Evolutionary conservation across 1,140 invertebrate species (phyloP).

Genomic region (Meloidogyne floridensis): DNA sequence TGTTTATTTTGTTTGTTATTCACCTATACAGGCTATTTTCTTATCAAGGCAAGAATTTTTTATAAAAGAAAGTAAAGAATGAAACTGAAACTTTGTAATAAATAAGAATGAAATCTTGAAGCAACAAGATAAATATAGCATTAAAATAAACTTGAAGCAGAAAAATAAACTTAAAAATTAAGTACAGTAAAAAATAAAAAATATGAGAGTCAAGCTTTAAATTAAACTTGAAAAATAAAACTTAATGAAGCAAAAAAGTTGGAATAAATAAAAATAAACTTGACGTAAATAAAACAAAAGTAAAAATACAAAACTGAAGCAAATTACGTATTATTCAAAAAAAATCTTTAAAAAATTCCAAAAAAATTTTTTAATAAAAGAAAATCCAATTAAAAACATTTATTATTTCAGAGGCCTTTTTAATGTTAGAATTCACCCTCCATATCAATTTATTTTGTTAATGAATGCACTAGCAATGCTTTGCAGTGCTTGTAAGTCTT

Average conservation of each 20-base stretch:
- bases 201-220: too few relatives aligned
- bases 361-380: neutral
- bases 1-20: constrained; percentile 64
- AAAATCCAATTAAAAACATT: neutral
- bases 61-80: neutral
- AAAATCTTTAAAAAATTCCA: too few relatives aligned
- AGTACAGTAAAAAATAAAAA: too few relatives aligned
- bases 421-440: constrained; percentile 42
- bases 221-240: too few relatives aligned
- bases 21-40: constrained; percentile 64
- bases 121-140: neutral
- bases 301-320: too few relatives aligned
- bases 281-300: too few relatives aligned
- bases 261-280: too few relatives aligned
- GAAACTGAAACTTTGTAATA: neutral
- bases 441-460: constrained; percentile 60
- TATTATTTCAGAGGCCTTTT: constrained; percentile 34
- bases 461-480: constrained; percentile 63
- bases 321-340: too few relatives aligned
- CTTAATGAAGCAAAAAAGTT: too few relatives aligned
- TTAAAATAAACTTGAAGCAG: neutral
- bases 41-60: constrained; percentile 53
- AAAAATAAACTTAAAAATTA: neutral
- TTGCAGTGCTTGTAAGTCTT: constrained; percentile 52
- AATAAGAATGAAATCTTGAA: neutral